These are phyloP conservation scores for Thamnophis elegans DNA, from an alignment of 2,797 vertebrate genomes.

Conservation along the genomic window DNA sequence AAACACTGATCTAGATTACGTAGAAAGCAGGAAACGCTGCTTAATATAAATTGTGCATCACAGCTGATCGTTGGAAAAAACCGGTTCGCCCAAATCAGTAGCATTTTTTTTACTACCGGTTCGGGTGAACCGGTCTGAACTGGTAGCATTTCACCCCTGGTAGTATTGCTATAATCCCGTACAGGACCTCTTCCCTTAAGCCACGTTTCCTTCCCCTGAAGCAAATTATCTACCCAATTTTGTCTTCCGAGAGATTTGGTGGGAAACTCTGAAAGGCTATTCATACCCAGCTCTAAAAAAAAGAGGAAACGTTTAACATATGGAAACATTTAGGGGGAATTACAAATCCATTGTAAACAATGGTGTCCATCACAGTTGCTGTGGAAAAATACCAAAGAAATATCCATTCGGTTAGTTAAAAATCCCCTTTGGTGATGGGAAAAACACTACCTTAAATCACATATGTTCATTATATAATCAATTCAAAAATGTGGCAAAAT, in stretches of 20 bases:
- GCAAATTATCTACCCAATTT: background rate
- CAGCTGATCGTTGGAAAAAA: too few species aligned
- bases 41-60: too few species aligned
- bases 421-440: background rate
- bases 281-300: background rate
- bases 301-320: background rate
- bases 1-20: too few species aligned
- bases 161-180: background rate
- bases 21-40: too few species aligned
- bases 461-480: background rate
- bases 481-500: background rate
- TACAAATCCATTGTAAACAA: background rate
- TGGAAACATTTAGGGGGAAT: background rate
- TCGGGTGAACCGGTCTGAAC: too few species aligned
- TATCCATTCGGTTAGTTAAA: background rate
- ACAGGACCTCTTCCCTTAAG: background rate
- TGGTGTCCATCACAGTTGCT: background rate
- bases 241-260: background rate
- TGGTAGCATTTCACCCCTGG: background rate
- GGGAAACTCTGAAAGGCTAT: background rate
- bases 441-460: background rate
- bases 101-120: too few species aligned
- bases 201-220: background rate
- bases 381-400: background rate
- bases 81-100: too few species aligned